These are phyloP conservation scores for Lymantria monacha DNA, from an alignment of 2,888 invertebrate species.

Conservation along the genomic window DNA sequence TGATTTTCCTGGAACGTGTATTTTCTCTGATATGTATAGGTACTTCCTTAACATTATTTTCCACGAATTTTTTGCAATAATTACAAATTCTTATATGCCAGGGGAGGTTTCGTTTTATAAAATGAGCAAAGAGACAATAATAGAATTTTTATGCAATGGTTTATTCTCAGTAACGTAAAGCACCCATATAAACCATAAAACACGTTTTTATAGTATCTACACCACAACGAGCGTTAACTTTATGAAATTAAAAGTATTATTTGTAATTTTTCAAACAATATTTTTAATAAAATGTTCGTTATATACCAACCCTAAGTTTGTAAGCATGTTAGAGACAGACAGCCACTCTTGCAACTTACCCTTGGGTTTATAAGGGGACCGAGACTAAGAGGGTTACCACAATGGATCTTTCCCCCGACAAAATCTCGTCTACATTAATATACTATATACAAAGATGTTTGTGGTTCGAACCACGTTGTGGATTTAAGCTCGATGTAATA, in stretches of 20 bases:
- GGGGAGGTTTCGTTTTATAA: too few species aligned
- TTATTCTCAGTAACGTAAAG: too few species aligned
- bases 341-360: slow-evolving; percentile 55
- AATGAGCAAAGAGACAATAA: too few species aligned
- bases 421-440: slow-evolving; percentile 50
- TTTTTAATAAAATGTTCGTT: too few species aligned
- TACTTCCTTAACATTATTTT: slow-evolving; percentile 2
- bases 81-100: neutral
- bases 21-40: neutral
- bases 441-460: slow-evolving; percentile 4
- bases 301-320: slow-evolving; percentile 33
- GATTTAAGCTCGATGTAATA: neutral
- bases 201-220: too few species aligned
- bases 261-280: too few species aligned
- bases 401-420: slow-evolving; percentile 70
- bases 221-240: too few species aligned
- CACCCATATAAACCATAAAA: too few species aligned
- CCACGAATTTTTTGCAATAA: neutral
- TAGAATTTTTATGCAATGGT: too few species aligned
- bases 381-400: slow-evolving; percentile 72
- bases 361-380: slow-evolving; percentile 55
- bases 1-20: neutral
- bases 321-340: slow-evolving; percentile 52
- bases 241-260: too few species aligned
- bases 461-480: slow-evolving; percentile 6